These are phyloP conservation scores for Cariama cristata DNA, from an alignment of 2,113 vertebrate genomes.

Conservation along the genomic window DNA sequence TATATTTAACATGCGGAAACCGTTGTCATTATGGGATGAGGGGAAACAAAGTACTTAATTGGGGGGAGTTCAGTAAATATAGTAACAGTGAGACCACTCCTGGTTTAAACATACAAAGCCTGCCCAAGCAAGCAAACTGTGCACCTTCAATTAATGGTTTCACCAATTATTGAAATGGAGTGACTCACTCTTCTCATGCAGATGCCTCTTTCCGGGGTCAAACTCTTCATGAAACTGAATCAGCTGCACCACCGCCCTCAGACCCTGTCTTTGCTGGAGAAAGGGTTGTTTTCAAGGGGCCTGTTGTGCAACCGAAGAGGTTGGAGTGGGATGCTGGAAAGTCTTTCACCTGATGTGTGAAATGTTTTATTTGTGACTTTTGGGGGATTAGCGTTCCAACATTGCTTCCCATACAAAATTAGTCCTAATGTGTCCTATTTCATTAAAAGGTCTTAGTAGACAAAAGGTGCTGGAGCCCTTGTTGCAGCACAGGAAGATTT, in stretches of 20 bases:
- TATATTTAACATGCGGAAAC: neutral
- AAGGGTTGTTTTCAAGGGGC: neutral
- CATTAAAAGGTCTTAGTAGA: neutral
- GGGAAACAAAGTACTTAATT: constrained; percentile 38
- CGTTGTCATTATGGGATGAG: neutral
- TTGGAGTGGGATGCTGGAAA: neutral
- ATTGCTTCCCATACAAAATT: neutral
- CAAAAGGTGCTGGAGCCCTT: neutral
- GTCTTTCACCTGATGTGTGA: neutral
- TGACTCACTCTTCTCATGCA: constrained; percentile 27
- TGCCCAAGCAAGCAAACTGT: constrained; percentile 34
- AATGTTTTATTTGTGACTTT: neutral
- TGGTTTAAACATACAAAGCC: neutral
- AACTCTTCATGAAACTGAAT: neutral
- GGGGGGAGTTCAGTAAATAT: constrained; percentile 23
- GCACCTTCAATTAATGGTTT: constrained; percentile 43
- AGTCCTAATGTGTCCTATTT: neutral
- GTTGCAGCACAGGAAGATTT: neutral
- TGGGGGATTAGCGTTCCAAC: neutral
- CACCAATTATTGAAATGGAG: neutral
- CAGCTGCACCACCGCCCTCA: neutral
- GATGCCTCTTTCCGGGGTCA: constrained; percentile 23
- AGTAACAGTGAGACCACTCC: constrained; percentile 26
- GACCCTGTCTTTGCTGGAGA: constrained; percentile 25
- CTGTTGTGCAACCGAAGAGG: neutral